A percentile compares a stretch with the other conserved stretches of the same genome.
Conservation (phyloP, 2,888 invertebrate species). For the Tenthredo livida region DNA sequence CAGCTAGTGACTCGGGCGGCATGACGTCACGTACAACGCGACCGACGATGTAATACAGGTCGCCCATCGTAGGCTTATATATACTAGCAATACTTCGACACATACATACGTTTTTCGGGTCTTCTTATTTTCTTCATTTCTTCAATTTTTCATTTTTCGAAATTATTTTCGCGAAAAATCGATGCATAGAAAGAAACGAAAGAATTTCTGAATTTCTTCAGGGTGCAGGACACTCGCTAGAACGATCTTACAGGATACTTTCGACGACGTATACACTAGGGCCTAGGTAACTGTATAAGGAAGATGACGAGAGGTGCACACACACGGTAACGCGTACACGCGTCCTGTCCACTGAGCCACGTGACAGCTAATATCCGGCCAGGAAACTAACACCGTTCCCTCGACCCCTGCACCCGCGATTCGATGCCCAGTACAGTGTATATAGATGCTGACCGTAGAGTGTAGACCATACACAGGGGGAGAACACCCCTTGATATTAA, state of each 20-base stretch:
- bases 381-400: constrained; percentile 75
- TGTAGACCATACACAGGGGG: neutral
- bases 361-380: constrained; percentile 78
- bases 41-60: constrained; percentile 47
- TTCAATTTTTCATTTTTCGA: neutral
- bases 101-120: neutral
- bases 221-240: neutral
- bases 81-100: neutral
- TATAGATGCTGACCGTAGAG: neutral
- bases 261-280: neutral
- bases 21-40: constrained; percentile 71
- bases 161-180: neutral
- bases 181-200: too few relatives aligned
- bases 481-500: constrained; percentile 66
- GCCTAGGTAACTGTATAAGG: neutral
- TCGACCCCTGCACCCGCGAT: constrained; percentile 47
- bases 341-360: constrained; percentile 76
- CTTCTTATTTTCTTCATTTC: neutral
- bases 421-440: constrained; percentile 20
- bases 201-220: neutral
- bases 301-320: neutral
- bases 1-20: constrained; percentile 66
- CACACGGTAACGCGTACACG: constrained; percentile 29
- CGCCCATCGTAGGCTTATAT: constrained; percentile 27
- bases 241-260: neutral